Base-by-base conservation (phyloP, 2,113 vertebrate genomes). In the Athene noctua region DNA sequence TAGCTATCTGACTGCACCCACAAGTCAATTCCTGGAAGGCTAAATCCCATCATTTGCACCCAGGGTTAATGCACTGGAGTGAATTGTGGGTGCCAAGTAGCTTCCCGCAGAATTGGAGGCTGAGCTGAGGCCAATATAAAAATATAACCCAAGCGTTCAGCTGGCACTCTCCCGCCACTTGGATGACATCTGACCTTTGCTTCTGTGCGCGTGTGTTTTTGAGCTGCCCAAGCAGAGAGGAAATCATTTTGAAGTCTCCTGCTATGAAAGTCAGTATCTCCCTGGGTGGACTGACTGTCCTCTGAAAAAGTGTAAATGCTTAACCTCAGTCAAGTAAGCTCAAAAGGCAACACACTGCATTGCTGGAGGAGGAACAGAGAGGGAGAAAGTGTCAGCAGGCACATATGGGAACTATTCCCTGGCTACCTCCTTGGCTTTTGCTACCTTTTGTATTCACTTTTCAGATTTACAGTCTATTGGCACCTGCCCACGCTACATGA, bases 111-210 rank as follows among this genome's bases (percentile, higher is more conserved):
- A 97, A 94, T 80, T 95, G 81, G 82, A 94, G 74, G 70, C 82
- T 94, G 93, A 92, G 59, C 47, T 62, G 75, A 95, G 85, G 61
- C 83, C 94, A 94, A 81, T 77, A 90, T 67, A 91, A 95, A 97
- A 97, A 91, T 82, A 89, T 68, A 94, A 86, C 71, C 95, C 65
- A 52, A 65, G 82, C 12, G 0, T 92, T 96, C 96, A 94, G 88
- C 92, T 91, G 75, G 95, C 83, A 94, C 86, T 94, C 78, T 96
- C 49, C 63, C 52, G 36, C 89, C 94, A 94, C 92, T 95, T 71
- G 89, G 89, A 80, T 89, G 93, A 94, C 95, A 92, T 52, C 84
- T 96, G 93, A 96, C 83, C 93, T 96, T 97, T 96, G 86, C 88
- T 92, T 91, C 95, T 73, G 90, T 40, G 63, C 18, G 88, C 26